Conservation (phyloP, 2,113 vertebrate species). For the Pipra filicauda region DNA sequence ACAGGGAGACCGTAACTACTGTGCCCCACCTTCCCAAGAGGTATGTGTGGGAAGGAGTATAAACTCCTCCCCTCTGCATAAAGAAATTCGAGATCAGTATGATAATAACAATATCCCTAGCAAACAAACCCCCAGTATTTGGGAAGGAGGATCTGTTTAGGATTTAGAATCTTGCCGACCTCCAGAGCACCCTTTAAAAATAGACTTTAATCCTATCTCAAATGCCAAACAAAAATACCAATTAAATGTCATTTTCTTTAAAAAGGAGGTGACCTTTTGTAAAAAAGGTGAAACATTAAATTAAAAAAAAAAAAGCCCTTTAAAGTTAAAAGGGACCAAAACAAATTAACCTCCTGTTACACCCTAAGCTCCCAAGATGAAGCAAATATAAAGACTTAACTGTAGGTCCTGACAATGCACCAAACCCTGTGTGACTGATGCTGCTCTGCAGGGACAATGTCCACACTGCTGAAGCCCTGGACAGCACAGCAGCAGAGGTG, state of each 20-base stretch:
- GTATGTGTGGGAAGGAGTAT: neutral
- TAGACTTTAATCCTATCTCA: constrained; percentile 31
- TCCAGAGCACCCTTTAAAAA: constrained; percentile 14
- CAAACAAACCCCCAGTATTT: neutral
- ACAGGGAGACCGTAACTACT: neutral
- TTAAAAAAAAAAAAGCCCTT: neutral
- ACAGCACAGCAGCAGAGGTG: neutral
- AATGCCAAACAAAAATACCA: constrained; percentile 62
- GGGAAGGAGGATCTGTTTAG: neutral
- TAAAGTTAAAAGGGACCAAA: neutral
- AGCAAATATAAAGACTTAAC: neutral
- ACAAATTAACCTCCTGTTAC: neutral
- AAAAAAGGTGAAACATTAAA: constrained; percentile 9
- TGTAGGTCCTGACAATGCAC: neutral
- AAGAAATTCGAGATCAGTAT: neutral
- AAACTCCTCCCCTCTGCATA: neutral
- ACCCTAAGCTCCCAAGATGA: neutral
- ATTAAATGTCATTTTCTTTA: constrained; percentile 50
- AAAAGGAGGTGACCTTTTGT: constrained; percentile 42
- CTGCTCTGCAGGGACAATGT: neutral
- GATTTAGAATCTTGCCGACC: neutral
- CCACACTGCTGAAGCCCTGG: neutral
- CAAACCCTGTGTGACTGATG: neutral
- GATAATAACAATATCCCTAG: neutral
- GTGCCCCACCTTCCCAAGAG: neutral